Evolutionary conservation across 2,888 invertebrate genomes (phyloP), one percentile per base, ranked within the genome.

Genomic region (Metopia argyrocephala): DNA sequence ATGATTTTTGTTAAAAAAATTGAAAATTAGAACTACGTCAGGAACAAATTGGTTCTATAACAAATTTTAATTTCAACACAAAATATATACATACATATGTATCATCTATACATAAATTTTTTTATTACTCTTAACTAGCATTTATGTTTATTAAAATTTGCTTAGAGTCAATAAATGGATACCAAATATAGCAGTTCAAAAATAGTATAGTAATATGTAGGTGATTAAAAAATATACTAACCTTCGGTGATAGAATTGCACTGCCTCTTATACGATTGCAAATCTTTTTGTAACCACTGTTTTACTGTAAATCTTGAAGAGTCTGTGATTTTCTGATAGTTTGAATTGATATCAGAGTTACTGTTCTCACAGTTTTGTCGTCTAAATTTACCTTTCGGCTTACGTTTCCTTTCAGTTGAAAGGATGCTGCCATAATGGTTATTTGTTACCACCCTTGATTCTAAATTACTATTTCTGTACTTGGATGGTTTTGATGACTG

Each of bases 211-310:
- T n/a, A n/a, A n/a, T n/a, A n/a, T n/a, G n/a, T n/a, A 38, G 25
- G 6, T 28, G 25, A 50, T 21, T 15, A 12, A 15, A 38, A 52
- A 48, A 4, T 48, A 64, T 15, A 85, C 87, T 87, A 69, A 88
- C 88, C 88, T 88, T 88, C 87, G 84, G 78, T 84, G 84, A 84
- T 85, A 85, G 87, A 87, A 88, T 83, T 85, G 78, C 84, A 85
- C n/a, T 84, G 85, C 52, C 82, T 84, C 79, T 86, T 86, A 83
- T 86, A 85, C 76, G 82, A 75, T 48, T 78, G 76, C 75, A 78
- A 50, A 27, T 82, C 82, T 56, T 73, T 62, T 31, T 83, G 84
- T 56, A 85, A 68, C 85, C 84, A 85, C 62, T 78, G 74, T n/a
- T 82, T 66, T 18, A 82, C 76, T 15, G 76, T 59, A 61, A 76